phyloP scores from a whole-genome alignment of 2,797 vertebrate genomes.

The Enteromius afrohamiltoni region DNA sequence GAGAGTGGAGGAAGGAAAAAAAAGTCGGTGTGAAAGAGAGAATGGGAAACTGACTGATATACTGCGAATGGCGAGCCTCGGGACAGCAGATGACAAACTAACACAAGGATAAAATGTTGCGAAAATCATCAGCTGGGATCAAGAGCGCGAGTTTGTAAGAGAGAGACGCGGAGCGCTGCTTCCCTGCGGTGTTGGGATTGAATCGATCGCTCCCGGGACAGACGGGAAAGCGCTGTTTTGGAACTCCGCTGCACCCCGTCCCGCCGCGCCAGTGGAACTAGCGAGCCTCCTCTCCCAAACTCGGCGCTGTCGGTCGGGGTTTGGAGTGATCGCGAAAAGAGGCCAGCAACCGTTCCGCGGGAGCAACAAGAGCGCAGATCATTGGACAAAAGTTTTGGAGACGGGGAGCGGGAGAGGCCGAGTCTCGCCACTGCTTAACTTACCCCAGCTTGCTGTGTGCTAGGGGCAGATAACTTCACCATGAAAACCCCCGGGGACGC shows the following conservation, averaged over 20 bases:
- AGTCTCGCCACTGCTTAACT: conserved; percentile 32
- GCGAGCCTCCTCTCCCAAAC: conserved; percentile 16
- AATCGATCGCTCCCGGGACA: conserved; percentile 23
- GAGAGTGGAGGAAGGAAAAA: conserved; percentile 62
- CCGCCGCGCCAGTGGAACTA: conserved; percentile 32
- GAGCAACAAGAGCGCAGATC: conserved; percentile 42
- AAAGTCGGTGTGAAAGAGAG: conserved; percentile 72
- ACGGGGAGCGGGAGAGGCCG: conserved; percentile 43
- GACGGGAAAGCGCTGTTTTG: conserved; percentile 36
- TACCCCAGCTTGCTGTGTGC: conserved; percentile 7
- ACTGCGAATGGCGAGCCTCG: conserved; percentile 51
- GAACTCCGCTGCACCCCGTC: conserved; percentile 46
- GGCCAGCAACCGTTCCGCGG: background rate
- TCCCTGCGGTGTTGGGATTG: conserved; percentile 13
- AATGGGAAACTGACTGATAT: conserved; percentile 59
- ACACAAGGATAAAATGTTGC: conserved; percentile 68
- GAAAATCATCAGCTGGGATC: conserved; percentile 55
- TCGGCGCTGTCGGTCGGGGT: conserved; percentile 10
- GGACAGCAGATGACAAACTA: conserved; percentile 69
- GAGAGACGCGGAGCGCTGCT: conserved; percentile 39
- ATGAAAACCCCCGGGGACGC: conserved; percentile 82
- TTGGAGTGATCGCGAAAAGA: background rate
- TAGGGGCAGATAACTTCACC: conserved; percentile 36
- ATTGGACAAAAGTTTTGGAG: conserved; percentile 45
- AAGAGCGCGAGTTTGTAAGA: conserved; percentile 70